Evolutionary conservation across 2,113 vertebrate species (phyloP).

Genomic region (Suricata suricatta): DNA sequence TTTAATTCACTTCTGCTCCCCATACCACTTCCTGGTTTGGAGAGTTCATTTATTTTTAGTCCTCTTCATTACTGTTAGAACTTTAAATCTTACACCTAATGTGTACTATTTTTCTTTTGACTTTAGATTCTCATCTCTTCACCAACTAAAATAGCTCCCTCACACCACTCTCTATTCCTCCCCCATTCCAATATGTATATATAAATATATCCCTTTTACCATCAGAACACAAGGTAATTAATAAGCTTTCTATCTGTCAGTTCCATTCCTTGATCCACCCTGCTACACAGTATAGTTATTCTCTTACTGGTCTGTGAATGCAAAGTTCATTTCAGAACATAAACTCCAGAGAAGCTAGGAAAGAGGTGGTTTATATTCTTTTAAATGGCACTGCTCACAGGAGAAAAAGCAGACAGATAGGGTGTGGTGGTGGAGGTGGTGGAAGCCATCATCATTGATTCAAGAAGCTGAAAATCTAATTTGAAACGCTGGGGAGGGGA

Average conservation of each 20-base stretch:
- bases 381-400: not conserved
- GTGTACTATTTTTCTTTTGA: not conserved
- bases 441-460: not conserved
- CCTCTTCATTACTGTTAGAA: not conserved
- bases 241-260: not conserved
- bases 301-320: not conserved
- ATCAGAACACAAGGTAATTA: not conserved
- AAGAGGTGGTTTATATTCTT: not conserved
- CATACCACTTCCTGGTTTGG: not conserved
- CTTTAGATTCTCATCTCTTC: not conserved
- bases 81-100: constrained; percentile 8
- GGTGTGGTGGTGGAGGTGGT: not conserved
- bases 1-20: not conserved
- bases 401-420: not conserved
- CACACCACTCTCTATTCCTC: not conserved
- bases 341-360: not conserved
- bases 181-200: not conserved
- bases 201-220: not conserved
- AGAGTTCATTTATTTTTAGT: constrained; percentile 26
- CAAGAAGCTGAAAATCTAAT: not conserved
- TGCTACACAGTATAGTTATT: not conserved
- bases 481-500: not conserved
- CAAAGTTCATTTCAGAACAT: not conserved
- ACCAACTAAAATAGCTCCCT: not conserved
- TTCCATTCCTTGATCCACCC: not conserved